These are phyloP conservation scores for Sphenodon punctatus DNA, from an alignment of 2,797 vertebrate species.

Conservation along the genomic window DNA sequence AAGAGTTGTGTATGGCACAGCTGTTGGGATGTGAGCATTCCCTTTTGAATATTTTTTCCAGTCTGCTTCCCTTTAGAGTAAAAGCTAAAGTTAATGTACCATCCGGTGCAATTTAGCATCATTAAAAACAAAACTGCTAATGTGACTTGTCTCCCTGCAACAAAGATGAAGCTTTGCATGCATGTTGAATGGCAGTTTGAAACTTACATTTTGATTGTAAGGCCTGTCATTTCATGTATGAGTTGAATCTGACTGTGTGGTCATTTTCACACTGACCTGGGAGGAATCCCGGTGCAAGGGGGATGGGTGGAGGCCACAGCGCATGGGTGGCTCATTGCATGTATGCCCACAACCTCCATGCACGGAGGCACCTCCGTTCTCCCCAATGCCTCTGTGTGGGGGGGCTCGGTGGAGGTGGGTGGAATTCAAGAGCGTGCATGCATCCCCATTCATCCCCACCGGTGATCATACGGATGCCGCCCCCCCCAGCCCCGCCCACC, in stretches of 20 bases:
- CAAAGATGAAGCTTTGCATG: neutral
- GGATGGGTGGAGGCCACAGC: too few species aligned
- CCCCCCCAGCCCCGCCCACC: too few species aligned
- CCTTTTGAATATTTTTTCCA: conserved; percentile 4
- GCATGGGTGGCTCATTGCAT: too few species aligned
- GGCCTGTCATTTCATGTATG: neutral
- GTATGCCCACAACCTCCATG: too few species aligned
- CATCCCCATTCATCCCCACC: too few species aligned
- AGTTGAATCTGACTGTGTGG: neutral
- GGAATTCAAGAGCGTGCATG: too few species aligned
- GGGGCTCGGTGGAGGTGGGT: too few species aligned
- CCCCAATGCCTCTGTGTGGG: too few species aligned
- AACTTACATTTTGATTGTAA: neutral
- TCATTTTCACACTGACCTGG: too few species aligned
- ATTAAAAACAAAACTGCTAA: conserved; percentile 22
- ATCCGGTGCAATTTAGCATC: conserved; percentile 5
- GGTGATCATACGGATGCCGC: too few species aligned
- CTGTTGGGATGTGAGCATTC: conserved; percentile 9
- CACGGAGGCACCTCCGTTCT: too few species aligned
- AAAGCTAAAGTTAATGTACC: conserved; percentile 22
- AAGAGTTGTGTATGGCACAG: neutral
- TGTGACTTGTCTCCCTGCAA: neutral
- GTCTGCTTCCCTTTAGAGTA: neutral
- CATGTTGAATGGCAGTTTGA: neutral
- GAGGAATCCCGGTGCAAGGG: too few species aligned